phyloP scores from a whole-genome alignment of 2,888 invertebrate genomes.

The Cheilosia vulpina region DNA sequence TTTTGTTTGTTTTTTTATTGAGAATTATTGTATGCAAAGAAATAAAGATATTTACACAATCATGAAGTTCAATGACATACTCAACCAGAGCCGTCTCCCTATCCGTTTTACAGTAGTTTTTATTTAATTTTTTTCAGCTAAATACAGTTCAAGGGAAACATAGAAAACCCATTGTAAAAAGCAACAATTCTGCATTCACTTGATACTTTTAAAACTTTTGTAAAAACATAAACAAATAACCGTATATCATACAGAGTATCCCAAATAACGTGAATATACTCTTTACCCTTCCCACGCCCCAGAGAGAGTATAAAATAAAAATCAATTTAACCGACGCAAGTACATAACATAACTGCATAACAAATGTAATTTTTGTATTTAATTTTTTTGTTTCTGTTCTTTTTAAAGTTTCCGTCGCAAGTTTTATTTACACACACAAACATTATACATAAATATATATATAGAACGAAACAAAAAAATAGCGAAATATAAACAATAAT shows the following conservation, averaged over 20 bases:
- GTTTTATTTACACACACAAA: conserved; percentile 25
- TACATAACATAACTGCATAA: conserved; percentile 55
- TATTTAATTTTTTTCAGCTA: conserved; percentile 3
- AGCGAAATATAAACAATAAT: conserved; percentile 64
- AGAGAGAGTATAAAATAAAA: conserved; percentile 67
- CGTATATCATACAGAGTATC: not conserved
- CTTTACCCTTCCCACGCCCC: conserved; percentile 32
- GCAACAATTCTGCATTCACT: not conserved
- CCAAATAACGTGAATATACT: not conserved
- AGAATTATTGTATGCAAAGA: conserved; percentile 58
- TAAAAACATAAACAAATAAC: conserved; percentile 5
- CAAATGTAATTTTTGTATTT: conserved; percentile 61
- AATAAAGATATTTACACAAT: conserved; percentile 59
- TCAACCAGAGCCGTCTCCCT: conserved; percentile 19
- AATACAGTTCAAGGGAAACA: not conserved
- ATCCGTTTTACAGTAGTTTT: conserved; percentile 7
- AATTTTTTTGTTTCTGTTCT: conserved; percentile 43
- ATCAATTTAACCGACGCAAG: conserved; percentile 65
- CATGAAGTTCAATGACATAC: conserved; percentile 60
- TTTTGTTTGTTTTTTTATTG: conserved; percentile 47
- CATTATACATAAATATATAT: conserved; percentile 32
- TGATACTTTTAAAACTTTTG: not conserved
- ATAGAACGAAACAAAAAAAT: conserved; percentile 37
- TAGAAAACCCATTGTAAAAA: conserved; percentile 8
- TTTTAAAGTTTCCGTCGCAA: conserved; percentile 50